Evolutionary conservation across 2,113 vertebrate species (phyloP).

Genomic region (Malurus elegans): DNA sequence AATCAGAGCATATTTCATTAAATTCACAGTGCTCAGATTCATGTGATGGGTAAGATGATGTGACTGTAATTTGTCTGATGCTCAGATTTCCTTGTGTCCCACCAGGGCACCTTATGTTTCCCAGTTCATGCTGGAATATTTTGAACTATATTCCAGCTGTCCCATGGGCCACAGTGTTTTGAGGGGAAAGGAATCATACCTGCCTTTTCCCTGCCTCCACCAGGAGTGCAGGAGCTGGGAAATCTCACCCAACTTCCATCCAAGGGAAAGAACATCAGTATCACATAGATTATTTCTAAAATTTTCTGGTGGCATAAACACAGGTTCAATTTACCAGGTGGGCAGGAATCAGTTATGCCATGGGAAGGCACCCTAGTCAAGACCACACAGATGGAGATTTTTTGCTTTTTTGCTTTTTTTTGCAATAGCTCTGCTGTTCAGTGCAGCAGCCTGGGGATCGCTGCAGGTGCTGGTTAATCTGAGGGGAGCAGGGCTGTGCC

Average conservation of each 20-base stretch:
- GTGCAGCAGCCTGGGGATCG: neutral
- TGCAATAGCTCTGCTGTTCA: neutral
- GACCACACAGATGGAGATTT: neutral
- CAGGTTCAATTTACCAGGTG: neutral
- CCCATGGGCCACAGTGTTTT: neutral
- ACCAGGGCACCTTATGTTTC: neutral
- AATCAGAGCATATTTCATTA: neutral
- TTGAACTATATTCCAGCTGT: neutral
- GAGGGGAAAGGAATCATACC: neutral
- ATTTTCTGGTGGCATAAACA: neutral
- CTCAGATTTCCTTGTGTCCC: neutral
- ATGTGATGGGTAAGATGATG: neutral
- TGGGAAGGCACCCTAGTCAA: neutral
- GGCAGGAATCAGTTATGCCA: neutral
- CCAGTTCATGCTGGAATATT: neutral
- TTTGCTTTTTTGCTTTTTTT: neutral
- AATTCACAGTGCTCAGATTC: neutral
- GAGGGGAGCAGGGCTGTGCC: neutral
- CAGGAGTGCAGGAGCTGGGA: neutral
- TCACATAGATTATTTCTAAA: neutral
- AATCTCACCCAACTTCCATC: neutral
- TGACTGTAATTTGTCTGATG: neutral
- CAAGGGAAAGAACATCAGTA: neutral
- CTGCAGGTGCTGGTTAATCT: neutral
- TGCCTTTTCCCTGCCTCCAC: neutral